Evolutionary conservation across 1,140 invertebrate species (phyloP), one percentile per base, ranked within the genome.

Genomic region (Drosophila micromelanica): DNA sequence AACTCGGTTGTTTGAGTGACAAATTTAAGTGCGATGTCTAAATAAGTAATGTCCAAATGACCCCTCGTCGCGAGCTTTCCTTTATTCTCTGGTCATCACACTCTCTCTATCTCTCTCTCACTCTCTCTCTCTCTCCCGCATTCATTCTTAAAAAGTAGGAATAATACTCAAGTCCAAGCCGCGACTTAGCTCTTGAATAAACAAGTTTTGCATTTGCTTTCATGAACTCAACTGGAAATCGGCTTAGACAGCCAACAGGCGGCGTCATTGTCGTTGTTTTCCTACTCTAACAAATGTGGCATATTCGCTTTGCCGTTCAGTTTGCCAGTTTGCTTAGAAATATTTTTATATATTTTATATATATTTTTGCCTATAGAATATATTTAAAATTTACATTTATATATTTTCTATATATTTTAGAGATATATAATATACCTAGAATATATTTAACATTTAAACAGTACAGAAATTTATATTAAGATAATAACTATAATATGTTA

Each of bases 121-220:
- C 20, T 32, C 30, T 20, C 35, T 6, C 12, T 11, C 11, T 9
- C 27, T 2, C 5, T 11, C 7, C 7, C 32, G 11, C 12, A 20
- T 30, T 35, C 30, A 27, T 20, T 13, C 74, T 65, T 78, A 70
- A 60, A 73, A 70, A 65, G 45, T 37, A 69, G 55, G 59, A 62
- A 76, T 65, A 76, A 69, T 68, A 32, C 52, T 40, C 12, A 17
- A 59, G 62, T 32, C 69, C 67, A 64, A 78, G 72, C 65, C 82
- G 71, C 78, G 82, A 71, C 78, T 86, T 76, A 87, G 81, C 82
- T 78, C 78, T 69, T 87, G 67, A 86, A 81, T 87, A 86, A 86
- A 86, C 81, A 86, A 81, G 62, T 81, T 86, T 86, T 82, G 78
- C 81, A 78, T 87, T 82, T 87, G 74, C 81, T 76, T 86, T 78